phyloP scores from a whole-genome alignment of 2,797 vertebrate genomes.

The Perodicticus potto region DNA sequence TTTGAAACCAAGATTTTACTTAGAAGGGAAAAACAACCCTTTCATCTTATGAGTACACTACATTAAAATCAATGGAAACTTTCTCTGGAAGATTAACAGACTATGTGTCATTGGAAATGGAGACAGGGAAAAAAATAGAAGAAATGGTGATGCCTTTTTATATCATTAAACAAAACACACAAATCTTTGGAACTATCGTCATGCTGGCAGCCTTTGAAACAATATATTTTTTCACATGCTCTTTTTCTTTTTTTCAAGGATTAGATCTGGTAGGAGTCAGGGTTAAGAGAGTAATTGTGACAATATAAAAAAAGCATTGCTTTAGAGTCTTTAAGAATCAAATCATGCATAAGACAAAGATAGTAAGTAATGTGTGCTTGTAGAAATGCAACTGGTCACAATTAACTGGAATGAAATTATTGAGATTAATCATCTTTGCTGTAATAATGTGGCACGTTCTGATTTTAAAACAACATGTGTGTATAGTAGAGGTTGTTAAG shows the following conservation, averaged over 20 bases:
- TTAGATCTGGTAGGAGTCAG: neutral
- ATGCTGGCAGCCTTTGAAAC: conserved; percentile 2
- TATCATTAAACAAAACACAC: conserved; percentile 19
- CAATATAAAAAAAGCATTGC: conserved; percentile 45
- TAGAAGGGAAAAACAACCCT: neutral
- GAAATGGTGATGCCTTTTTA: neutral
- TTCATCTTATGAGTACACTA: neutral
- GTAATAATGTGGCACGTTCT: conserved; percentile 17
- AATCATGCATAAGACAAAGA: neutral
- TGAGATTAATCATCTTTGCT: conserved; percentile 36
- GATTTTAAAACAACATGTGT: neutral
- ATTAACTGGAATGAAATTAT: conserved; percentile 37
- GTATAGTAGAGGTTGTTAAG: neutral
- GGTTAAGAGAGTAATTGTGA: conserved; percentile 24
- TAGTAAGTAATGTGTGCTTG: neutral
- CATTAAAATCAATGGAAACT: conserved; percentile 1
- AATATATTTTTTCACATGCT: neutral
- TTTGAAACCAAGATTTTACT: neutral
- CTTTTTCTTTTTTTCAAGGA: neutral
- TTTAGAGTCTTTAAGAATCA: neutral
- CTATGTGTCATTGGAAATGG: neutral
- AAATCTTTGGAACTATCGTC: neutral
- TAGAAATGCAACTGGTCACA: conserved; percentile 25
- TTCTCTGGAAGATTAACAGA: neutral
- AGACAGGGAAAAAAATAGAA: neutral